These are phyloP conservation scores for Pecten maximus DNA, from an alignment of 2,888 invertebrate species.

Conservation along the genomic window DNA sequence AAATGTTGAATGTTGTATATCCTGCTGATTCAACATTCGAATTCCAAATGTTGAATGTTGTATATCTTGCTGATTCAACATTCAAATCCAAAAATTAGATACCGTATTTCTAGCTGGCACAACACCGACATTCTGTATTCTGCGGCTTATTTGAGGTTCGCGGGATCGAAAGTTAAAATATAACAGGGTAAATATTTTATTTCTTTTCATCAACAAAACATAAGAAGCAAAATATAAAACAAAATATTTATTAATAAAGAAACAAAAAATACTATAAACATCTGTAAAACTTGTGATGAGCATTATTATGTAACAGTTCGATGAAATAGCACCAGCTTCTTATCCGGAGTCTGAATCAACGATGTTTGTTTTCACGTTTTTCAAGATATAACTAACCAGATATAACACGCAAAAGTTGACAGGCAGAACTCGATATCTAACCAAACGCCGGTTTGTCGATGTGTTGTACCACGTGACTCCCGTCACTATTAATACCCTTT, in stretches of 20 bases:
- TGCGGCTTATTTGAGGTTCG: neutral
- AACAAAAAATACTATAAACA: neutral
- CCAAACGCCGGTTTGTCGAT: neutral
- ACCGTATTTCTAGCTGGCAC: too few species aligned
- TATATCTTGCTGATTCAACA: too few species aligned
- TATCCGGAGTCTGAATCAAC: neutral
- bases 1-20: too few species aligned
- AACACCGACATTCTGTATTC: too few species aligned
- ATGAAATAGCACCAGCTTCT: neutral
- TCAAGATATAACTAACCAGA: too few species aligned
- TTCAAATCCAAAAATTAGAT: too few species aligned
- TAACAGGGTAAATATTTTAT: neutral
- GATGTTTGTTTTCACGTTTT: too few species aligned
- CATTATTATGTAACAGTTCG: neutral
- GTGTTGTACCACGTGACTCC: neutral
- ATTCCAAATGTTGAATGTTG: too few species aligned
- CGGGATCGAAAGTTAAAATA: neutral
- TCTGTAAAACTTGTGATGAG: neutral
- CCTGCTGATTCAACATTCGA: too few species aligned
- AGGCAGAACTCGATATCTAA: neutral
- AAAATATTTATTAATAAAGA: too few species aligned
- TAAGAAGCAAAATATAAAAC: too few species aligned
- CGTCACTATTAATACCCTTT: neutral
- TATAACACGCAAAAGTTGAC: neutral
- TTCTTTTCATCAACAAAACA: too few species aligned